Conservation (phyloP, 2,888 invertebrate species). For the Sepiola atlantica region DNA sequence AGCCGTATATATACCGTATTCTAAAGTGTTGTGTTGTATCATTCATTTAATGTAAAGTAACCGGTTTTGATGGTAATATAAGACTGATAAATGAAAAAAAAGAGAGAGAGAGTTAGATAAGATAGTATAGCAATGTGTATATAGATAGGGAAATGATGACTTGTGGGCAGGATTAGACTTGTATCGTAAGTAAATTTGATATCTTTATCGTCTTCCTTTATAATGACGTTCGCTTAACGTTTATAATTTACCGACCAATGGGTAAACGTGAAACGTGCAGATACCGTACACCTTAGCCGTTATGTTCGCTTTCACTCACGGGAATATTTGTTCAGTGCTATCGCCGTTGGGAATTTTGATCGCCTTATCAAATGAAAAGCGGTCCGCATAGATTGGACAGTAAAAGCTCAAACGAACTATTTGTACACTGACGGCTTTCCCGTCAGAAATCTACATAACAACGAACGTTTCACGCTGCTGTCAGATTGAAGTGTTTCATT, state of each 20-base stretch:
- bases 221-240: background rate
- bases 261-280: background rate
- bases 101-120: no score
- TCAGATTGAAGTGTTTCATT: background rate
- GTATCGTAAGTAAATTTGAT: background rate
- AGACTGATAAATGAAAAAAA: no score
- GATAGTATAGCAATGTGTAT: no score
- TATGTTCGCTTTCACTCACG: background rate
- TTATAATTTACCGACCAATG: background rate
- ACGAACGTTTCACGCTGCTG: background rate
- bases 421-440: background rate
- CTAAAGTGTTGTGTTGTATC: no score
- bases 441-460: background rate
- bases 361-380: background rate
- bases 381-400: background rate
- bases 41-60: no score
- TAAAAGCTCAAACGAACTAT: background rate
- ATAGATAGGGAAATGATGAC: no score
- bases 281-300: background rate
- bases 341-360: background rate
- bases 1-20: no score
- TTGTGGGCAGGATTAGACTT: background rate
- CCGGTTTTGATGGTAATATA: no score
- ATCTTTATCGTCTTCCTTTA: background rate
- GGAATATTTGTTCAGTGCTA: background rate